These are phyloP conservation scores for Macaca nemestrina DNA, from an alignment of 2,113 vertebrate species.

Conservation along the genomic window DNA sequence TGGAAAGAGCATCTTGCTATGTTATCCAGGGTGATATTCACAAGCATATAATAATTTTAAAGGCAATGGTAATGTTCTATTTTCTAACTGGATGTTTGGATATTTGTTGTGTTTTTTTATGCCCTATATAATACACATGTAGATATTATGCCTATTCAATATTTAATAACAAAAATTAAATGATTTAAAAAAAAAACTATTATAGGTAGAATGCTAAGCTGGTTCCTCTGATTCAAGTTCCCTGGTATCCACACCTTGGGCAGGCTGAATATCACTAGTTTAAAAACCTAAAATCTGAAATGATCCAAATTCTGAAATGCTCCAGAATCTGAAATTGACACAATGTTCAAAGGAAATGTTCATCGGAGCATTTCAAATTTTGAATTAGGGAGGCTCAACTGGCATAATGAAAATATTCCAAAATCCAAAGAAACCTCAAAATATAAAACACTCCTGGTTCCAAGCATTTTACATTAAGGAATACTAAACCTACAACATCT, in stretches of 20 bases:
- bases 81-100: not conserved
- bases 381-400: not conserved
- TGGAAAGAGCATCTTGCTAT: too few relatives aligned
- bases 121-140: not conserved
- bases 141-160: not conserved
- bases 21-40: too few relatives aligned
- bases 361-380: not conserved
- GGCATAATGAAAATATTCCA: not conserved
- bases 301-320: not conserved
- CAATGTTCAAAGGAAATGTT: not conserved
- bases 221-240: not conserved
- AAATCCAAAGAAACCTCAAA: not conserved
- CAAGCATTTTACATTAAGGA: not conserved
- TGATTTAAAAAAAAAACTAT: not conserved
- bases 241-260: not conserved
- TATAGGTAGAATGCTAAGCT: not conserved
- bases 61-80: not conserved
- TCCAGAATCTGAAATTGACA: not conserved
- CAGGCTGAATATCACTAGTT: not conserved
- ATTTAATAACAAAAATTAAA: not conserved
- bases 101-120: not conserved
- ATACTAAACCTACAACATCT: not conserved
- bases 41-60: not conserved
- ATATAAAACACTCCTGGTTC: not conserved
- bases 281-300: not conserved